A percentile compares a stretch with the other conserved stretches of the same genome.
phyloP scores from a whole-genome alignment of 2,113 vertebrate species.

The Pionites leucogaster region DNA sequence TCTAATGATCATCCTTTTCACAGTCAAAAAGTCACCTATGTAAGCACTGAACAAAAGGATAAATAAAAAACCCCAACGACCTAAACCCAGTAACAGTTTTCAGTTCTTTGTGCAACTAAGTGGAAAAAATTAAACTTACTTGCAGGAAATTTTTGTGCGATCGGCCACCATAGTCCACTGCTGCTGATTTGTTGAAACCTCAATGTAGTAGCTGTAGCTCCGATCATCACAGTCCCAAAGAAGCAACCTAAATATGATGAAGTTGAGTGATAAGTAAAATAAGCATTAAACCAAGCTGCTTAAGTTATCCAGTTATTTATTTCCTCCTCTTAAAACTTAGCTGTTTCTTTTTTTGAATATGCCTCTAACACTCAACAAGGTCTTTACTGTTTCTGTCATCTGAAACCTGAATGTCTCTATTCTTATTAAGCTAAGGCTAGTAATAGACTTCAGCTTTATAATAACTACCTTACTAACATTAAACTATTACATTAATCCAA shows the following conservation, averaged over 20 bases:
- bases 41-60: background rate
- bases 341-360: background rate
- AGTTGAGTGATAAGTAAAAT: background rate
- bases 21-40: background rate
- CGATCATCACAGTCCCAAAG: slow-evolving; percentile 98
- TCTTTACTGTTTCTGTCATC: background rate
- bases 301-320: background rate
- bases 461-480: background rate
- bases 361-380: background rate
- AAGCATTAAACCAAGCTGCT: background rate
- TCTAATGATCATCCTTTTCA: background rate
- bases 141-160: slow-evolving; percentile 90
- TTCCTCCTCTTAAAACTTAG: background rate
- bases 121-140: slow-evolving; percentile 76
- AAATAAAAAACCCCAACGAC: background rate
- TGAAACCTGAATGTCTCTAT: background rate
- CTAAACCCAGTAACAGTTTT: background rate
- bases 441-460: background rate
- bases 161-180: slow-evolving; percentile 94
- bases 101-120: background rate
- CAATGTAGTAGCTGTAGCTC: slow-evolving; percentile 96
- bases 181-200: slow-evolving; percentile 94
- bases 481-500: background rate
- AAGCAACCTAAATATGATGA: slow-evolving; percentile 79
- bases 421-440: background rate